Conservation (phyloP, 2,888 invertebrate species). For the Dendrolimus houi region DNA sequence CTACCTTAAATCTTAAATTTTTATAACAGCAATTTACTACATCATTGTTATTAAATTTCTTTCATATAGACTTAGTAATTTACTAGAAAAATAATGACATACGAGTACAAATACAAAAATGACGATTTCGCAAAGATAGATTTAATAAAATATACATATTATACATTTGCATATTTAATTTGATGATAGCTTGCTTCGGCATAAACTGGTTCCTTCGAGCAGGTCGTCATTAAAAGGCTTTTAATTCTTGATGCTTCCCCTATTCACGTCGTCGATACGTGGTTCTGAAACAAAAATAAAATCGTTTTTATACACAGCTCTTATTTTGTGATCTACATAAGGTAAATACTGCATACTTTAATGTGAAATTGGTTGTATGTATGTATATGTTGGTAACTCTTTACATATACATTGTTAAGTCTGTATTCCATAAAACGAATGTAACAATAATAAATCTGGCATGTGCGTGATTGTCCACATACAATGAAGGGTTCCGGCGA, state of each 20-base stretch:
- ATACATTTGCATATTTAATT: not conserved
- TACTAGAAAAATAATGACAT: too few species aligned
- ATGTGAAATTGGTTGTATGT: not conserved
- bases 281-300: slow-evolving; percentile 52
- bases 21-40: too few species aligned
- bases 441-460: too few species aligned
- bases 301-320: slow-evolving; percentile 14
- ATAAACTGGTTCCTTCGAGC: slow-evolving; percentile 32
- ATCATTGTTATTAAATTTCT: too few species aligned
- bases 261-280: slow-evolving; percentile 43
- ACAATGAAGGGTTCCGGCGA: too few species aligned
- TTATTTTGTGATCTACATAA: not conserved
- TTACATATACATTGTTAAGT: not conserved
- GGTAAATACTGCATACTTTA: not conserved
- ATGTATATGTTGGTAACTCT: not conserved
- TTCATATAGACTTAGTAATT: too few species aligned
- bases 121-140: too few species aligned
- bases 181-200: slow-evolving; percentile 19
- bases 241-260: slow-evolving; percentile 69
- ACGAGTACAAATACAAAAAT: too few species aligned
- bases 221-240: slow-evolving; percentile 70
- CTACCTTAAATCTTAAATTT: too few species aligned
- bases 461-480: too few species aligned
- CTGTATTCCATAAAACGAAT: too few species aligned
- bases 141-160: not conserved